Evolutionary conservation across 2,113 vertebrate species (phyloP).

Genomic region (Chaetorhynchus papuensis): DNA sequence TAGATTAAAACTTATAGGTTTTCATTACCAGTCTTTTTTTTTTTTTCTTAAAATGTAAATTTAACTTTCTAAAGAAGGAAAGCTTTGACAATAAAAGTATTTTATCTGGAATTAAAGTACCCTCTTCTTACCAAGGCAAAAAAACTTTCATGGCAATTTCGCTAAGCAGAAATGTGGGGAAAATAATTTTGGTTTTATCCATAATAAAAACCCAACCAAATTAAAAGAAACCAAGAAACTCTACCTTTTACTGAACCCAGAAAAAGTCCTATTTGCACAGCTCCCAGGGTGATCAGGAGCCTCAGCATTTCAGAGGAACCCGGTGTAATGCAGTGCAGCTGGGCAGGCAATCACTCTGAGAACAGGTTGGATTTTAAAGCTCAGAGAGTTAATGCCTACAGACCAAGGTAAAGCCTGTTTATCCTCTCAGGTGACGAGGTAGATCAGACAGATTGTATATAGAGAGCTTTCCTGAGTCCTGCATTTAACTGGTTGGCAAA

Average conservation of each 20-base stretch:
- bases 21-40: background rate
- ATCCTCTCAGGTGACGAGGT: constrained; percentile 37
- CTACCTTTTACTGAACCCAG: background rate
- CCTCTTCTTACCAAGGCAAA: background rate
- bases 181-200: background rate
- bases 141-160: background rate
- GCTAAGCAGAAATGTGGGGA: background rate
- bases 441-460: constrained; percentile 20
- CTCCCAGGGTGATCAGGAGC: background rate
- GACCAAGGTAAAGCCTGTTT: constrained; percentile 22
- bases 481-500: background rate
- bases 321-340: background rate
- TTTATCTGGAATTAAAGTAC: background rate
- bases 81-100: background rate
- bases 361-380: constrained; percentile 13
- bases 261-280: background rate
- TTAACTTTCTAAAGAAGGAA: background rate
- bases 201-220: background rate
- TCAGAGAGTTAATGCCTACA: constrained; percentile 24
- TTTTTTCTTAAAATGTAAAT: background rate
- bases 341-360: background rate
- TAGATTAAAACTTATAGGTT: background rate
- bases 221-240: fast-evolving
- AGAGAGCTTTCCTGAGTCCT: background rate
- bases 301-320: background rate